phyloP scores from a whole-genome alignment of 2,797 vertebrate species.

The Galaxias olidus region DNA sequence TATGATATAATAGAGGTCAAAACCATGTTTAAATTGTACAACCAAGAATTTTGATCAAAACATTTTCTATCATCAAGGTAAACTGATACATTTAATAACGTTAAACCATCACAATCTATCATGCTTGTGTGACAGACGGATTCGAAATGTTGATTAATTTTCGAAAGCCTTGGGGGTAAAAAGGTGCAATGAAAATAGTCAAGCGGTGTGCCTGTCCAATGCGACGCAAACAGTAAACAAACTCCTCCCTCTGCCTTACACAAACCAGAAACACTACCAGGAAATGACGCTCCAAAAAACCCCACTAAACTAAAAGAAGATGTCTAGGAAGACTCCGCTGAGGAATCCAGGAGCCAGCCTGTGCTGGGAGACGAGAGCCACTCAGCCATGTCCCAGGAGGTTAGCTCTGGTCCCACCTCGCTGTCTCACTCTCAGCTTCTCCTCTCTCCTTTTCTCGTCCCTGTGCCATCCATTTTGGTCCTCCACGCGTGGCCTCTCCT shows the following conservation, averaged over 20 bases:
- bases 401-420: constrained; percentile 53
- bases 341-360: constrained; percentile 43
- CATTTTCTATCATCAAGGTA: too few relatives aligned
- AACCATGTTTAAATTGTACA: too few relatives aligned
- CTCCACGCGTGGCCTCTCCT: constrained; percentile 56
- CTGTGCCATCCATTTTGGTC: constrained; percentile 42
- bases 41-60: too few relatives aligned
- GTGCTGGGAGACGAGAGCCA: constrained; percentile 53
- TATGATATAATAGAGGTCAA: too few relatives aligned
- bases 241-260: constrained; percentile 9
- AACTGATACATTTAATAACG: too few relatives aligned
- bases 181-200: neutral
- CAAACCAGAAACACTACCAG: constrained; percentile 17
- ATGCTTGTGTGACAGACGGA: too few relatives aligned
- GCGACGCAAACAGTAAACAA: neutral
- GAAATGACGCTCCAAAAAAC: constrained; percentile 43
- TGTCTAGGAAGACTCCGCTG: constrained; percentile 17
- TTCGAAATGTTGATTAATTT: too few relatives aligned
- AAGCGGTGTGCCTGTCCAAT: neutral
- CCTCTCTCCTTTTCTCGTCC: constrained; percentile 39
- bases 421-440: constrained; percentile 61
- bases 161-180: too few relatives aligned
- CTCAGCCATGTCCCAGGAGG: constrained; percentile 50
- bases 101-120: too few relatives aligned
- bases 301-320: too few relatives aligned